Base-by-base conservation (phyloP, 2,888 invertebrate species). In the Leptopilina syphax region DNA sequence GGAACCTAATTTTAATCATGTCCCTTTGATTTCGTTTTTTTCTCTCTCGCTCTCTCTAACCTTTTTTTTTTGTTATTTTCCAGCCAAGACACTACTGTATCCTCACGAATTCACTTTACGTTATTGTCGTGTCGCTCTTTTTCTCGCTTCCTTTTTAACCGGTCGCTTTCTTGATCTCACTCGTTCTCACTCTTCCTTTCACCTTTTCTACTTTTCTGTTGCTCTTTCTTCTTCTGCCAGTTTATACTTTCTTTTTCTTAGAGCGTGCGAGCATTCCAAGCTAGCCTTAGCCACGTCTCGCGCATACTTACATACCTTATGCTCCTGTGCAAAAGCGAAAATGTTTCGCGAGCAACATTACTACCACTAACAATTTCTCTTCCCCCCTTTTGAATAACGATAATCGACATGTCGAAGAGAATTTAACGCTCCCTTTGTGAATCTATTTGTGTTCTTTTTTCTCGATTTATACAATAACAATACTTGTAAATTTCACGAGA, bases 231-330 rank as follows among this genome's bases (percentile, higher is more conserved):
- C 44, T 65, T 83, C 84, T 81, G 82, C 80, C 81, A 81, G 67
- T 80, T 81, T 67, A 34, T 34, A 83, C 77, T 76, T 80, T 80
- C 81, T 82, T 83, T 83, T 82, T 82, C 80, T 79, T 65, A 80
- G 80, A 84, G 79, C 86, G 86, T 85, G 86, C 84, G 86, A 86
- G 85, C 84, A 88, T 88, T 87, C 86, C 86, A 82, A 80, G 83
- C 83, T 81, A 86, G 80, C 80, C 83, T 85, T 84, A 84, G 84
- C 86, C 86, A 87, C 85, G 85, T 87, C 84, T 83, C 83, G 82
- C 84, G 86, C 86, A 87, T 87, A 87, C 86, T 87, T 86, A 86
- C 84, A 81, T 84, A 86, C 84, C 84, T 84, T 84, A 83, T 81
- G 84, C 83, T 86, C 82, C 83, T 82, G 83, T 83, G 76, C 76